phyloP scores from a whole-genome alignment of 1,140 invertebrate species.

The Centruroides sculpturatus region DNA sequence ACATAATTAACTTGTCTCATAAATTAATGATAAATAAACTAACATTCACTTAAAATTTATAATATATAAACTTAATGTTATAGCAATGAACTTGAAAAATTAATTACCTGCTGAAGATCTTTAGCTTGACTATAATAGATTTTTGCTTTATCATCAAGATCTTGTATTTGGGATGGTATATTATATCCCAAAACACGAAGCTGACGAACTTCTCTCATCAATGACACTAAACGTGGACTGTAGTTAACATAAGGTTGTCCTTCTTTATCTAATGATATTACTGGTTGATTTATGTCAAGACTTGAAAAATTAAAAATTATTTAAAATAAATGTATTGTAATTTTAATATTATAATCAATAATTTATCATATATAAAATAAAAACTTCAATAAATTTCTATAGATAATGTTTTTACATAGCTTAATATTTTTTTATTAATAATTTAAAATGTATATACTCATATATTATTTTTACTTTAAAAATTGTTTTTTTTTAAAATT shows the following conservation, averaged over 20 bases:
- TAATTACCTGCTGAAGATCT: conserved; percentile 59
- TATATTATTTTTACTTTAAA: too few species aligned
- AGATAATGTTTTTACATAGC: too few species aligned
- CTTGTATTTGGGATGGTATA: conserved; percentile 54
- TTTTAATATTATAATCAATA: background rate
- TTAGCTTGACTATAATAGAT: conserved; percentile 67
- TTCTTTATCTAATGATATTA: conserved; percentile 57
- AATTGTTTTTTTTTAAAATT: too few species aligned
- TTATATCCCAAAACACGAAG: conserved; percentile 61
- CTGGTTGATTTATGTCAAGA: conserved; percentile 50
- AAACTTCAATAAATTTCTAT: too few species aligned
- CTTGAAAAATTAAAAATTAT: conserved; percentile 27
- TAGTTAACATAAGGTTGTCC: conserved; percentile 69
- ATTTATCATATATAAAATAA: background rate
- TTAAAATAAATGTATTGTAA: background rate
- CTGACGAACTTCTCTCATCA: conserved; percentile 70
- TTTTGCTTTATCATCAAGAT: conserved; percentile 46
- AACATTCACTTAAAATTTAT: too few species aligned
- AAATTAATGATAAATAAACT: too few species aligned
- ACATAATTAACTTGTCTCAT: too few species aligned
- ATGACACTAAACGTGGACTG: conserved; percentile 55
- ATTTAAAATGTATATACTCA: too few species aligned
- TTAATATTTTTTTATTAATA: too few species aligned
- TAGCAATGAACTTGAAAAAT: background rate
- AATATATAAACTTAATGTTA: background rate